Percentiles rank a stretch among this genome's conserved stretches.
phyloP scores from a whole-genome alignment of 2,797 vertebrate genomes.

The Etheostoma perlongum region DNA sequence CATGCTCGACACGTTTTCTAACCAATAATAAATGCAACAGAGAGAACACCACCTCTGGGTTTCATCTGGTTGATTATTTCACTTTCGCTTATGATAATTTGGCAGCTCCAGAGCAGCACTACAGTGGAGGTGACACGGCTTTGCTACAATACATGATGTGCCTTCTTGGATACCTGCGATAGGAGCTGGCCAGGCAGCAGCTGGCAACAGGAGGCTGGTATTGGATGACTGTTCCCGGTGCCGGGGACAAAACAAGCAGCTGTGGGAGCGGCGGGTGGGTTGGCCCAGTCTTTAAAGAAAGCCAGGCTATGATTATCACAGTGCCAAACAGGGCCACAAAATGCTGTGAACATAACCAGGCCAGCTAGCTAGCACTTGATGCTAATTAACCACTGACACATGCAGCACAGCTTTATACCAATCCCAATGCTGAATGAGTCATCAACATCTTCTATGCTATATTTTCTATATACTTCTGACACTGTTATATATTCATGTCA shows the following conservation, averaged over 20 bases:
- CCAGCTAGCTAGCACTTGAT: conserved; percentile 49
- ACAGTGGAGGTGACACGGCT: conserved; percentile 10
- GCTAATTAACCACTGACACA: conserved; percentile 58
- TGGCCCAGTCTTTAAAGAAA: conserved; percentile 63
- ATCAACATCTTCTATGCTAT: background rate
- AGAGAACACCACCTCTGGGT: conserved; percentile 13
- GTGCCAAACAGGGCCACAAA: conserved; percentile 41
- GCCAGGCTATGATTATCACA: conserved; percentile 76
- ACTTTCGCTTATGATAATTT: conserved; percentile 9
- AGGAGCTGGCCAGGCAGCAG: conserved; percentile 57
- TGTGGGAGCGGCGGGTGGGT: conserved; percentile 68
- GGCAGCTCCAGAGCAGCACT: background rate
- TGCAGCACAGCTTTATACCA: conserved; percentile 29
- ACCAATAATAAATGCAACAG: background rate
- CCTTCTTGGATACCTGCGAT: conserved; percentile 59
- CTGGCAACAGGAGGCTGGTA: conserved; percentile 59
- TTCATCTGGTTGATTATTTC: conserved; percentile 31
- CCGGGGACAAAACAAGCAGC: conserved; percentile 73
- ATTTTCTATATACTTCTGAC: background rate
- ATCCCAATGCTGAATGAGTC: background rate
- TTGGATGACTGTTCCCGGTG: conserved; percentile 59
- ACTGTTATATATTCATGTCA: background rate
- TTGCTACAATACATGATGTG: conserved; percentile 18
- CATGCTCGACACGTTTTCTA: background rate
- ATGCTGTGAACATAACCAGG: conserved; percentile 47